phyloP scores from a whole-genome alignment of 2,797 vertebrate species.

The Pseudochirops corinnae region DNA sequence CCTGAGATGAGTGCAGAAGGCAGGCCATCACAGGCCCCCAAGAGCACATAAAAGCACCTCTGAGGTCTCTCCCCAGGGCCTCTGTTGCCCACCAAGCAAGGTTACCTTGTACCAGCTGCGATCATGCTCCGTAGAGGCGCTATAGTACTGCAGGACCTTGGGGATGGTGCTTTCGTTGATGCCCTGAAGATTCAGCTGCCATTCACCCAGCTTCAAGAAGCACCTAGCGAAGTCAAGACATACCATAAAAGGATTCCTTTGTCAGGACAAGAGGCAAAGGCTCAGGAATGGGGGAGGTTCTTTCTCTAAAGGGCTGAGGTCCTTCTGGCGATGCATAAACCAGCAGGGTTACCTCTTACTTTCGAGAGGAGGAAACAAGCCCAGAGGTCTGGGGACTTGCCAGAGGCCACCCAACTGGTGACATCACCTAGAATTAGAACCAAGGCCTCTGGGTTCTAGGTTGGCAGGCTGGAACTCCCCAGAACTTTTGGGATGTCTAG shows the following conservation, averaged over 20 bases:
- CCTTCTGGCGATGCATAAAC: neutral
- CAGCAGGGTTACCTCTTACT: neutral
- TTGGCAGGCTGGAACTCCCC: neutral
- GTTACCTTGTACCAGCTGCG: conserved; percentile 99
- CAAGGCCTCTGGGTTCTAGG: too few relatives aligned
- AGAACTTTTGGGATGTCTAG: neutral
- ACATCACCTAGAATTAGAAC: neutral
- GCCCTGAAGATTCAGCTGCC: conserved; percentile 98
- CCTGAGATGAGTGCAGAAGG: neutral
- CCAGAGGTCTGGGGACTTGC: neutral
- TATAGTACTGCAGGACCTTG: conserved; percentile 98
- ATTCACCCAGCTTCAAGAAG: conserved; percentile 98
- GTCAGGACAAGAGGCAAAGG: neutral
- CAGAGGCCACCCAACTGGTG: neutral
- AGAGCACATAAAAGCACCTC: neutral
- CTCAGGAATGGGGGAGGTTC: neutral
- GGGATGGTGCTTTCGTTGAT: conserved; percentile 99
- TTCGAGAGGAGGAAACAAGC: neutral
- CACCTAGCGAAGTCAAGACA: conserved; percentile 87
- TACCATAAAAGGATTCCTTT: neutral
- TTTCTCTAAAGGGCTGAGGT: neutral
- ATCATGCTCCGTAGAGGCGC: conserved; percentile 96
- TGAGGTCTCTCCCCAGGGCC: neutral
- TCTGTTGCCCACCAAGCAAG: neutral
- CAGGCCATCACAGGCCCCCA: too few relatives aligned